These are phyloP conservation scores for Trissolcus basalis DNA, from an alignment of 1,140 invertebrate species.

Conservation along the genomic window DNA sequence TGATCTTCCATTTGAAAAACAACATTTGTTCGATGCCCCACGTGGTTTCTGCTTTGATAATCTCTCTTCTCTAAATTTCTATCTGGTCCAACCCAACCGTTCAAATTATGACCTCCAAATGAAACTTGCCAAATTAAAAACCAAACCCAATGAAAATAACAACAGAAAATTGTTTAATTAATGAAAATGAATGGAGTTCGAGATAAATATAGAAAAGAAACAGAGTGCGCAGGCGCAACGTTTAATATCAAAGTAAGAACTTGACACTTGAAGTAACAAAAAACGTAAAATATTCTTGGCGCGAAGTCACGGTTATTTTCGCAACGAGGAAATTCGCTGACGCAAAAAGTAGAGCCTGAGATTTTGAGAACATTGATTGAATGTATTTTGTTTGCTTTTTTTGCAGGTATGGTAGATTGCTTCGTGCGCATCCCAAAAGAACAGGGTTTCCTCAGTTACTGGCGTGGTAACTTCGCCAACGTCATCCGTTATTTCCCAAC, in stretches of 20 bases:
- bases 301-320: not conserved
- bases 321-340: not conserved
- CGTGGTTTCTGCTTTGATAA: too few relatives aligned
- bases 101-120: too few relatives aligned
- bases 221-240: not conserved
- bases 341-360: not conserved
- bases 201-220: slow-evolving; percentile 1
- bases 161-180: too few relatives aligned
- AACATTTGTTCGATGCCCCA: not conserved
- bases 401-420: slow-evolving; percentile 88
- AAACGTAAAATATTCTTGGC: not conserved
- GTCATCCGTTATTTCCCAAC: slow-evolving; percentile 96
- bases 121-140: too few relatives aligned
- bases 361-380: not conserved
- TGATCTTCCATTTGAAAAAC: not conserved
- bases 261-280: not conserved
- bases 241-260: slow-evolving; percentile 5
- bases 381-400: slow-evolving; percentile 3
- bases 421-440: slow-evolving; percentile 91
- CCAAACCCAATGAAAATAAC: too few relatives aligned
- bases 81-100: too few relatives aligned
- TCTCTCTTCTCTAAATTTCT: too few relatives aligned
- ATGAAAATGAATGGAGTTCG: not conserved
- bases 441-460: slow-evolving; percentile 89
- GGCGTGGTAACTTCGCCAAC: slow-evolving; percentile 96